These are phyloP conservation scores for Psittacula echo DNA, from an alignment of 2,797 vertebrate species.

Conservation along the genomic window DNA sequence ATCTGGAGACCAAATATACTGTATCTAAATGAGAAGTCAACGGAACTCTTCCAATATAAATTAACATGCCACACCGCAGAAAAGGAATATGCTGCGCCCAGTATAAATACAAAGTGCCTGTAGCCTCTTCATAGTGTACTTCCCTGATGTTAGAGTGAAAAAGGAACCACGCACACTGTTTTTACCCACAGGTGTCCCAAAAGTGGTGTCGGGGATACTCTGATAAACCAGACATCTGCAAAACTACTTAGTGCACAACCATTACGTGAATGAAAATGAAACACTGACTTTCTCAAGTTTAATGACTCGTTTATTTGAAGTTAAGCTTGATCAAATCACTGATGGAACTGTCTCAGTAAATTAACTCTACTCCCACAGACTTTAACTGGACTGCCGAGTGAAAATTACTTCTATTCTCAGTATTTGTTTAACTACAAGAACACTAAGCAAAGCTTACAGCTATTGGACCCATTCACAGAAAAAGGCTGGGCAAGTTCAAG, in stretches of 20 bases:
- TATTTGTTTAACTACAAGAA: background rate
- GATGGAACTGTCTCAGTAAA: background rate
- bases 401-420: background rate
- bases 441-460: background rate
- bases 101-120: background rate
- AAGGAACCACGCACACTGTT: background rate
- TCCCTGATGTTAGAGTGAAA: background rate
- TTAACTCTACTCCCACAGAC: background rate
- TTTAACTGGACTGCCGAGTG: background rate
- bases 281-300: background rate
- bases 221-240: background rate
- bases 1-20: constrained; percentile 21
- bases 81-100: background rate
- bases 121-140: background rate
- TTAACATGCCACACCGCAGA: background rate
- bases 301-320: background rate
- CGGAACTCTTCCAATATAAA: background rate
- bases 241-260: background rate
- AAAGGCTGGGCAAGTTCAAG: background rate
- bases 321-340: background rate
- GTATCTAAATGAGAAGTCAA: background rate
- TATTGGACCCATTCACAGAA: background rate
- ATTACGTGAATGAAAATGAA: background rate
- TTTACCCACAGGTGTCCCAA: background rate
- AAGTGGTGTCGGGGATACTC: background rate